These are phyloP conservation scores for Planococcus citri DNA, from an alignment of 1,140 invertebrate species.

Conservation along the genomic window DNA sequence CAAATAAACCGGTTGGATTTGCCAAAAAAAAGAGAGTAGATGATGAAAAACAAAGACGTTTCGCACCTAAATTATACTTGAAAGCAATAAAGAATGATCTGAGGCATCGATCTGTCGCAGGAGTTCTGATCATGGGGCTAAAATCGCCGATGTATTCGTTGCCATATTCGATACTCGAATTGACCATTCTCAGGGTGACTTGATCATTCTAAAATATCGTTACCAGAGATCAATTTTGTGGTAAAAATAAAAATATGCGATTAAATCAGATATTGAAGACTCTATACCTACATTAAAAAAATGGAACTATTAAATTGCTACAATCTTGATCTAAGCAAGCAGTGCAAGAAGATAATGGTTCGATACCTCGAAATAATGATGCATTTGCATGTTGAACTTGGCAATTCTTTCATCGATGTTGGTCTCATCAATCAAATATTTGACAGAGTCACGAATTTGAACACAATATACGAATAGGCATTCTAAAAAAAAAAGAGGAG, in stretches of 20 bases:
- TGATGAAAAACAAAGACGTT: not conserved
- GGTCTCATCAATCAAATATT: not conserved
- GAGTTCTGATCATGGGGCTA: slow-evolving; percentile 73
- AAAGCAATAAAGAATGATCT: slow-evolving; percentile 83
- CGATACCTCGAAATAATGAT: slow-evolving; percentile 1
- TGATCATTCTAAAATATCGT: slow-evolving; percentile 40
- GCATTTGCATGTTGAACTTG: not conserved
- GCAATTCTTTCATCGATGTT: not conserved
- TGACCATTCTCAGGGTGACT: slow-evolving; percentile 80
- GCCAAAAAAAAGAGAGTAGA: not conserved
- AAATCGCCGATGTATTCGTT: slow-evolving; percentile 91
- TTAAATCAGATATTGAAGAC: too few relatives aligned
- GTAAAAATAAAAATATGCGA: too few relatives aligned
- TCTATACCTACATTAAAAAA: too few relatives aligned
- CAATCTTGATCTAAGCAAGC: too few relatives aligned
- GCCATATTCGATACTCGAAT: slow-evolving; percentile 76
- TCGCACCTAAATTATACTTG: slow-evolving; percentile 58
- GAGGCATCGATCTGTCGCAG: slow-evolving; percentile 82
- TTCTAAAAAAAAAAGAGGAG: not conserved
- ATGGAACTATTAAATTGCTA: too few relatives aligned
- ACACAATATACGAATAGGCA: not conserved
- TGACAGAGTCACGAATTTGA: not conserved
- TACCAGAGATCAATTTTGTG: not conserved
- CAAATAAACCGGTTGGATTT: too few relatives aligned
- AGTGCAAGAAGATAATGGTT: too few relatives aligned